Percentiles rank a stretch among this genome's conserved stretches.
These are phyloP conservation scores for Bellardia bayeri DNA, from an alignment of 2,888 invertebrate genomes.

Conservation along the genomic window DNA sequence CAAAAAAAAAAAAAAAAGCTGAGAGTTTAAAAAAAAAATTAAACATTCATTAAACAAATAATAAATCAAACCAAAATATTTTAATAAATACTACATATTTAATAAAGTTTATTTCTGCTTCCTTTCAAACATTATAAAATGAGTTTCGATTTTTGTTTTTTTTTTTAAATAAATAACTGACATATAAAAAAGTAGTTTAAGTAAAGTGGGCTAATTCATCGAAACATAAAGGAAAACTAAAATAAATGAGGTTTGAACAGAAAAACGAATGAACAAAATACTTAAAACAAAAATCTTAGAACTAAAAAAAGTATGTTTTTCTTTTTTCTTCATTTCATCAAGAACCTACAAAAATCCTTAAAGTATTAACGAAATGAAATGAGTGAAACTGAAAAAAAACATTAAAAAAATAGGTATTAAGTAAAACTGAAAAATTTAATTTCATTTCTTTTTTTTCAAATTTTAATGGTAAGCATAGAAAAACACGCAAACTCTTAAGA, in stretches of 20 bases:
- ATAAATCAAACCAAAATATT: constrained; percentile 26
- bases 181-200: constrained; percentile 42
- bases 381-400: constrained; percentile 46
- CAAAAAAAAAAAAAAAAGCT: constrained; percentile 31
- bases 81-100: constrained; percentile 38
- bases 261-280: constrained; percentile 32
- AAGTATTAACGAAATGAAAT: constrained; percentile 60
- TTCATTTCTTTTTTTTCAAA: neutral
- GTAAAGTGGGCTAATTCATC: constrained; percentile 66
- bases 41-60: constrained; percentile 73
- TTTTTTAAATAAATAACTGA: constrained; percentile 45
- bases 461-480: constrained; percentile 55
- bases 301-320: constrained; percentile 30
- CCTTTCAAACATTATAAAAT: constrained; percentile 57
- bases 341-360: constrained; percentile 55
- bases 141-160: constrained; percentile 52
- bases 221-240: constrained; percentile 66
- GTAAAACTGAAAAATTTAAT: constrained; percentile 55
- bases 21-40: constrained; percentile 44
- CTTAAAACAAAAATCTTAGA: constrained; percentile 26
- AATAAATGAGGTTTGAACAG: constrained; percentile 48
- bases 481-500: constrained; percentile 72
- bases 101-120: constrained; percentile 7
- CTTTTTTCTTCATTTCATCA: constrained; percentile 23
- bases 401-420: constrained; percentile 41